Evolutionary conservation across 2,113 vertebrate genomes (phyloP), one percentile per base, ranked within the genome.

Genomic region (Malaclemys terrapin): DNA sequence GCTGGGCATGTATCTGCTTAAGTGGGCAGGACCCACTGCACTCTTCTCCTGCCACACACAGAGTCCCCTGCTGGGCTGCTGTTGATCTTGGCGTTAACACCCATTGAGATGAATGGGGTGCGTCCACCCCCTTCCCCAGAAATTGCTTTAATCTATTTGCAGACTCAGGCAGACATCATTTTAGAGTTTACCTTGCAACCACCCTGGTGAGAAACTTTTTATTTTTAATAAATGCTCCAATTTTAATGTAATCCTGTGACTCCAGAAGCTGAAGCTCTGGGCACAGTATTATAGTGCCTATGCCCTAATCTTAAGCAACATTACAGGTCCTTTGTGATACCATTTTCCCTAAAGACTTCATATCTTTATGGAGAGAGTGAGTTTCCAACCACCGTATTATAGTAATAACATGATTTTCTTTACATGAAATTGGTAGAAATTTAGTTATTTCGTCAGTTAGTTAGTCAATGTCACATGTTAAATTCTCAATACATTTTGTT

Each of bases 101-200:
- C 20, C 72, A 95, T 95, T 96, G 96, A 96, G 95, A 75, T 42
- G n/a, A 75, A 91, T 22, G 80, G 17, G 10, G 5, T 84, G 79
- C 93, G 94, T 97, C 94, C 85, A 80, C 90, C 56, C 94, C 75
- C 22, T 49, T 78, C 81, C 27, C 84, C 45, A 91, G 38, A 9
- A 75, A 85, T 83, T 93, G 85, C 95, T 95, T 95, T 91, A 93
- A 96, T 92, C 93, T 97, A 75, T 96, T 62, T 81, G 85, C 89
- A 96, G 90, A 95, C 82, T 54, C 81, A 96, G 90, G 87, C 95
- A 96, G 92, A 95, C 95, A 91, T 65, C 88, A 95, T 94, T 92
- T 65, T 93, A 88, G 93, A 79, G 94, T 95, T 93, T 96, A 94
- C 95, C 96, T 92, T 87, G 53, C 91, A 94, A 94, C 95, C 83